Conservation (phyloP, 2,888 invertebrate species). For the Endotricha flammealis region DNA sequence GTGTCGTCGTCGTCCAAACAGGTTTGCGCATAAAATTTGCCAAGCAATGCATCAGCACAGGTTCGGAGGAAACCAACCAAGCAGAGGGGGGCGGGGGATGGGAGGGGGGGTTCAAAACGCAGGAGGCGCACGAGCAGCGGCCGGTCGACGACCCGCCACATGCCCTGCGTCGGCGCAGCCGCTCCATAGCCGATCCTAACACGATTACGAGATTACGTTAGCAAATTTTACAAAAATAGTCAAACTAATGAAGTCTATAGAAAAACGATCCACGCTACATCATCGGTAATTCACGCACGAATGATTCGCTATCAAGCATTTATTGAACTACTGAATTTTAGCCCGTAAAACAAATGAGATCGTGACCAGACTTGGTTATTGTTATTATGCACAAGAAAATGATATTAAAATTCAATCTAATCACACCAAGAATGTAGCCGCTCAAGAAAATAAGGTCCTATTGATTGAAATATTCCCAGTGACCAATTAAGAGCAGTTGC, state of each 20-base stretch:
- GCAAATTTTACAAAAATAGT: constrained; percentile 34
- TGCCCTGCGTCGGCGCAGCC: constrained; percentile 70
- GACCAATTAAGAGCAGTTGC: background rate
- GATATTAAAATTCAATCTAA: background rate
- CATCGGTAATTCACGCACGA: background rate
- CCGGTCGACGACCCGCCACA: constrained; percentile 74
- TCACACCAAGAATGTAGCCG: background rate
- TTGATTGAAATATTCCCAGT: constrained; percentile 3
- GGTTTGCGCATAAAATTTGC: constrained; percentile 75
- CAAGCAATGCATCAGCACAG: constrained; percentile 69
- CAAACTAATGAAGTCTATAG: background rate
- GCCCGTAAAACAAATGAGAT: background rate
- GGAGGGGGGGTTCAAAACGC: constrained; percentile 63
- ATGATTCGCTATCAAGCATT: no score
- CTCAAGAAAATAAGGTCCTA: background rate
- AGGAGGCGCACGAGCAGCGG: constrained; percentile 70
- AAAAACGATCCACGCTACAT: background rate
- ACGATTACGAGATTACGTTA: constrained; percentile 53
- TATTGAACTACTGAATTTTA: no score
- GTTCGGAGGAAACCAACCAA: constrained; percentile 62
- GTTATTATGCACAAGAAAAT: background rate
- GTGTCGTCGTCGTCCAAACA: constrained; percentile 60
- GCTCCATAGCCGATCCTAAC: constrained; percentile 57
- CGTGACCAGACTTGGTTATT: background rate
- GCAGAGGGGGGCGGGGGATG: constrained; percentile 35